These are phyloP conservation scores for Vidua macroura DNA, from an alignment of 2,113 vertebrate species.

Conservation along the genomic window DNA sequence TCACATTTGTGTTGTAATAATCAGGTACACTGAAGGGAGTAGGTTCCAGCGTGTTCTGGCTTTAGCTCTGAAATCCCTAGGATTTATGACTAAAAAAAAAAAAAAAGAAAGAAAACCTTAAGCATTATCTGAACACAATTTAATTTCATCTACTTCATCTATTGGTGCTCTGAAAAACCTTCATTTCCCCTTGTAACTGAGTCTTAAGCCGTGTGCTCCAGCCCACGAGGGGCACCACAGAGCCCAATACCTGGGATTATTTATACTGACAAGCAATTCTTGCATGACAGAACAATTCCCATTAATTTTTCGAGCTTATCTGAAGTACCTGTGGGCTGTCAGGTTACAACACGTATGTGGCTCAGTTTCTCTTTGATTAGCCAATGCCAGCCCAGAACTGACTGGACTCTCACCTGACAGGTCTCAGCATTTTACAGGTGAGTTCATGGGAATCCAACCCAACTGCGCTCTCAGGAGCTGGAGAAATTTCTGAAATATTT, in stretches of 20 bases:
- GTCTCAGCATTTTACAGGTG: neutral
- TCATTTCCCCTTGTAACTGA: constrained; percentile 23
- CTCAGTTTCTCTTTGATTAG: neutral
- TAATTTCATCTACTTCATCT: constrained; percentile 40
- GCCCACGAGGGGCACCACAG: neutral
- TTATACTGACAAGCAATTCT: neutral
- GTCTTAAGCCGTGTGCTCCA: neutral
- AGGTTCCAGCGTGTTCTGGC: neutral
- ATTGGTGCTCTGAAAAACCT: neutral
- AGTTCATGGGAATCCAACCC: neutral
- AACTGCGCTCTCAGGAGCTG: neutral
- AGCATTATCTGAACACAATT: constrained; percentile 49
- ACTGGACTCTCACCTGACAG: neutral
- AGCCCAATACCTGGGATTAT: neutral
- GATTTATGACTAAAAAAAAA: constrained; percentile 36
- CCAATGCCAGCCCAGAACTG: neutral
- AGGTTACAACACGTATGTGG: neutral
- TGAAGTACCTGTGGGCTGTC: constrained; percentile 16
- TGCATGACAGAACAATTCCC: neutral
- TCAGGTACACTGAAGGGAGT: neutral
- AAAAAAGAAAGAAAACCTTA: neutral
- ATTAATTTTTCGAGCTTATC: neutral
- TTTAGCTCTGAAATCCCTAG: constrained; percentile 45
- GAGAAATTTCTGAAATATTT: neutral
- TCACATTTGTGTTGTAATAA: neutral